Evolutionary conservation across 1,140 invertebrate genomes (phyloP), one percentile per base, ranked within the genome.

Genomic region (Venturia canescens): DNA sequence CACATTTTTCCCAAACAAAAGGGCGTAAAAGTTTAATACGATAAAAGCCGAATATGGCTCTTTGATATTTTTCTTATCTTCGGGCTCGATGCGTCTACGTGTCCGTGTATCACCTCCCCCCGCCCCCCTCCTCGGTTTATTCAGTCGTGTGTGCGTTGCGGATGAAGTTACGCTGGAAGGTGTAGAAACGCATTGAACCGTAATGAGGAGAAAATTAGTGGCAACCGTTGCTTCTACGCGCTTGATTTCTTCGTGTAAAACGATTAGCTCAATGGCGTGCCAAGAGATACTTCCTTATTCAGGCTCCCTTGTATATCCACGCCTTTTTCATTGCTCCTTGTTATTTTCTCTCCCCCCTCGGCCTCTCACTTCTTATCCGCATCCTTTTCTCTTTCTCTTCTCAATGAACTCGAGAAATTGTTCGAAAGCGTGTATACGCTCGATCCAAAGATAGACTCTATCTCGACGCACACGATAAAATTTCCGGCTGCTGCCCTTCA

Each of bases 121-220:
- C 6, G 38, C 15, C 15, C 6, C 38, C 6, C 15, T 6, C 6
- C 15, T 44, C 38, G 38, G 38, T 53, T 3, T 53, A 53, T 53
- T 63, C 13, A 23, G 27, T 63, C 23, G 60, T 26, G 4, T 26
- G 27, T 26, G 60, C 21, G 60, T 63, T 15, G 5, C 27, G 66
- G 29, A 69, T 16, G 66, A 63, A 63, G 60, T 63, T 63, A 63
- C 60, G 60, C 60, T 63, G 29, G 60, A 29, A 77, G 75, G 75
- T 77, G 75, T 77, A 77, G 75, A 77, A 77, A 77, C 75, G 75
- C 75, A 77, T 77, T 77, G 75, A 66, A 77, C 75, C 75, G 57
- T 77, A 77, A 77, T 77, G 75, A 77, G 75, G 60, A 77, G 75
- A 77, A 77, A 77, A 77, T 77, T 77, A 77, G 75, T 60, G 60